Conservation (phyloP, 2,113 vertebrate genomes). For the Hassar affinis region DNA sequence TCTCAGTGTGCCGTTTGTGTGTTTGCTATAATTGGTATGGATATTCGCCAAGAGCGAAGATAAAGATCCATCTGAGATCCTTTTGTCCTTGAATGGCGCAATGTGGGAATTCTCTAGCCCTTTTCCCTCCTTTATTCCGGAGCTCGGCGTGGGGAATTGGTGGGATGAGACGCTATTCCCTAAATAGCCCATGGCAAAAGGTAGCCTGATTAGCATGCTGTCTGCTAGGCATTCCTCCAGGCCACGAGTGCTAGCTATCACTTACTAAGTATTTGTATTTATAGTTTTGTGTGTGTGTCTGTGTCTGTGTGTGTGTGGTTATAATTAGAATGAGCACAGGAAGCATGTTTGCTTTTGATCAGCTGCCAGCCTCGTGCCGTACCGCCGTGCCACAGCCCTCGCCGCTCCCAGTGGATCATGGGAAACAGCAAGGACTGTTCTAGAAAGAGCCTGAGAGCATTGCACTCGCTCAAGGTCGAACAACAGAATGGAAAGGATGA, state of each 20-base stretch:
- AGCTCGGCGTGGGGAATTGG: slow-evolving; percentile 70
- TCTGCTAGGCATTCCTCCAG: slow-evolving; percentile 75
- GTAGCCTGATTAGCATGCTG: slow-evolving; percentile 80
- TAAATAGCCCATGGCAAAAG: slow-evolving; percentile 80
- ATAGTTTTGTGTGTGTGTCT: slow-evolving; percentile 64
- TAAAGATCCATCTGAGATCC: slow-evolving; percentile 75
- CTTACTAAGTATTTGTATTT: slow-evolving; percentile 82
- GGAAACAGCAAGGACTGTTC: slow-evolving; percentile 75
- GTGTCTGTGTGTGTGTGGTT: slow-evolving; percentile 60
- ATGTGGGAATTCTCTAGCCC: slow-evolving; percentile 69
- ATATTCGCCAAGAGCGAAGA: slow-evolving; percentile 77
- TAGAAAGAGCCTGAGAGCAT: slow-evolving; percentile 74
- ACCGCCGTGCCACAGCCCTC: slow-evolving; percentile 74
- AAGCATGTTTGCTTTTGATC: slow-evolving; percentile 78
- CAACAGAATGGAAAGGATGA: slow-evolving; percentile 58
- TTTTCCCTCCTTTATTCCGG: slow-evolving; percentile 66
- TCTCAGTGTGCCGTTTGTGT: slow-evolving; percentile 54
- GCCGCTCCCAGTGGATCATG: slow-evolving; percentile 73
- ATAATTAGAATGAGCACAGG: slow-evolving; percentile 78
- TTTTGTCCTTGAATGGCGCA: slow-evolving; percentile 78
- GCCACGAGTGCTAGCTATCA: slow-evolving; percentile 74
- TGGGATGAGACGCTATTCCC: slow-evolving; percentile 78
- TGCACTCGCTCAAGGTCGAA: slow-evolving; percentile 79
- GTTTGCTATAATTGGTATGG: slow-evolving; percentile 72
- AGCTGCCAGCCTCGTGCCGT: slow-evolving; percentile 74